These are phyloP conservation scores for Sarcophaga caerulescens DNA, from an alignment of 2,888 invertebrate genomes.

Conservation along the genomic window DNA sequence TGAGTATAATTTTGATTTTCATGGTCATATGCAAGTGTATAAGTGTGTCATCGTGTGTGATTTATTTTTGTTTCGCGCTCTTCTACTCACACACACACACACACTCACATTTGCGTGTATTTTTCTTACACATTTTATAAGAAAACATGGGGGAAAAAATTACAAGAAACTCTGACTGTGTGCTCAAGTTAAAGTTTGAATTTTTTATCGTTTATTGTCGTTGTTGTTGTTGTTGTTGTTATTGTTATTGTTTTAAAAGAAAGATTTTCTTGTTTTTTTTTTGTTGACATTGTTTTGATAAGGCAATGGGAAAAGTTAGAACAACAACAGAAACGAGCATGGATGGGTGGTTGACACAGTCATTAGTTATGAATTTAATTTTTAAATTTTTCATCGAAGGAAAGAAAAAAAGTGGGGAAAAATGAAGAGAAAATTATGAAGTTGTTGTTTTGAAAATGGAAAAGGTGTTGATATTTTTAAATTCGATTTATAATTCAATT, in stretches of 20 bases:
- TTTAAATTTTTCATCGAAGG: too few relatives aligned
- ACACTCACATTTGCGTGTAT: not conserved
- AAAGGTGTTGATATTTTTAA: too few relatives aligned
- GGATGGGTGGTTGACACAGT: not conserved
- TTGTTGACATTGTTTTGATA: constrained; percentile 54
- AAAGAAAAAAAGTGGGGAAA: too few relatives aligned
- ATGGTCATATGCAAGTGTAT: constrained; percentile 29
- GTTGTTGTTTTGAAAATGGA: not conserved
- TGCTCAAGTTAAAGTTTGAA: too few relatives aligned
- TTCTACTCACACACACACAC: not conserved
- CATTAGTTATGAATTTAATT: too few relatives aligned
- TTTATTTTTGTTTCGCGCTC: constrained; percentile 30
- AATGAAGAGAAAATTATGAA: not conserved
- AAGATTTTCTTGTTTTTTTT: constrained; percentile 5
- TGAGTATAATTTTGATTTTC: constrained; percentile 50
- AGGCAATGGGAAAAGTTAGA: constrained; percentile 8
- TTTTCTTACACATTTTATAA: too few relatives aligned
- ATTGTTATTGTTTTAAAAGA: constrained; percentile 1
- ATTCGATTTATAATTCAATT: too few relatives aligned
- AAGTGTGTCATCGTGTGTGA: constrained; percentile 14
- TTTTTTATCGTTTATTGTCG: too few relatives aligned
- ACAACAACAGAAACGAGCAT: not conserved
- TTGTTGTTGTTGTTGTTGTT: too few relatives aligned
- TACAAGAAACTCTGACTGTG: not conserved
- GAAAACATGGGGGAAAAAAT: not conserved